Evolutionary conservation across 2,888 invertebrate genomes (phyloP).

Genomic region (Apotomis betuletana): DNA sequence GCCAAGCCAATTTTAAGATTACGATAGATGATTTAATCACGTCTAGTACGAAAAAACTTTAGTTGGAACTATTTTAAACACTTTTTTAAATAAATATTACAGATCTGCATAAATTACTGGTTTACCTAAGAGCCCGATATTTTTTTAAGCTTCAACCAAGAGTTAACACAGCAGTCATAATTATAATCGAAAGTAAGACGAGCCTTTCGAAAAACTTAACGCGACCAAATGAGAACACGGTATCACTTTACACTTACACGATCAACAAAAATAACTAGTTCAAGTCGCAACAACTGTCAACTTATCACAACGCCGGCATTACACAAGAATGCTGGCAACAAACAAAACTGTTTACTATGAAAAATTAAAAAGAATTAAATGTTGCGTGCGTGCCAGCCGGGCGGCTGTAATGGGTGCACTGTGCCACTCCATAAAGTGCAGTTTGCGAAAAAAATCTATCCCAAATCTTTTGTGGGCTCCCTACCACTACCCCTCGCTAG

Average conservation of each 20-base stretch:
- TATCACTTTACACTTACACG: conserved; percentile 35
- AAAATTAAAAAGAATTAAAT: conserved; percentile 43
- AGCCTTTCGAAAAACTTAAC: conserved; percentile 5
- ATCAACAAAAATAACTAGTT: conserved; percentile 35
- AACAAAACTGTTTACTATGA: conserved; percentile 29
- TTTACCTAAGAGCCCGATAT: conserved; percentile 7
- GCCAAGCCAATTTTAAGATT: background rate
- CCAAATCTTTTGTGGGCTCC: conserved; percentile 78
- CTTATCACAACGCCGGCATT: conserved; percentile 27
- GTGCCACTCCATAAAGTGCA: conserved; percentile 68
- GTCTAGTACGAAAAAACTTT: background rate
- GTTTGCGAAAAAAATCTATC: conserved; percentile 79
- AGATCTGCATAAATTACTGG: background rate
- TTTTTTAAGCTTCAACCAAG: background rate
- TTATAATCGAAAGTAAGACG: background rate
- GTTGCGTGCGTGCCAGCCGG: conserved; percentile 42
- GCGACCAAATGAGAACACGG: conserved; percentile 23
- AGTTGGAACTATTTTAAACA: background rate
- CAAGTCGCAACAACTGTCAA: conserved; percentile 24
- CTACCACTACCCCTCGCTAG: conserved; percentile 74
- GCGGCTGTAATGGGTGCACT: conserved; percentile 63
- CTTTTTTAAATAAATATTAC: background rate
- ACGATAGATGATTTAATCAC: background rate
- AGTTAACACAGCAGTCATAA: background rate
- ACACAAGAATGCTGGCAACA: conserved; percentile 19